Evolutionary conservation across 2,888 invertebrate genomes (phyloP), one percentile per base, ranked within the genome.

Genomic region (Mongoloraphidia duomilia): DNA sequence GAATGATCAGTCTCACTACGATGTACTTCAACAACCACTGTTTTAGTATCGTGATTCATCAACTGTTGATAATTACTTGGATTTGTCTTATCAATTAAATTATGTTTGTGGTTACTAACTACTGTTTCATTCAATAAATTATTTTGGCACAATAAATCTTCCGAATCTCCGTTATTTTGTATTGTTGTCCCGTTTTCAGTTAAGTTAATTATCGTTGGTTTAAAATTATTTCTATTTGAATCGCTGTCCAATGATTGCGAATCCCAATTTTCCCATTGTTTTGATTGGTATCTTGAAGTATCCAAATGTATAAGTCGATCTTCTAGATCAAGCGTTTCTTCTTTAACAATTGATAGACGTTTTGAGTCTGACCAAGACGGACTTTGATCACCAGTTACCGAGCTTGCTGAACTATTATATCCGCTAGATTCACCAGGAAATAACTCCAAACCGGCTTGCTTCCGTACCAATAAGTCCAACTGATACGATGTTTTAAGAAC

Each of bases 351-450:
- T 2, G 84, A 84, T 36, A 85, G 69, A 1, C 84, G 69, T 57
- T 81, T 76, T 3, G 74, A 71, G 52, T 82, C 73, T 1, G 79
- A 78, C 61, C 82, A 82, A 40, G 82, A 80, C 10, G 74, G 76
- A 60, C 79, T 81, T 55, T 82, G 76, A 60, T 86, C 87, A 5
- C 79, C 80, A 1, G 85, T 85, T 2, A 85, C 81, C 33, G 84
- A 84, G 53, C 85, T 85, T n/a, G 85, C 84, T 0, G 85, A 86
- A 60, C 85, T 85, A 61, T 87, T 86, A 69, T 87, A 87, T 8
- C 87, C 87, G 49, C 84, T 85, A 44, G 85, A 85, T 66, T 86
- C 86, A 9, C 84, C 84, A 0, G 86, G 84, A 59, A 86, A 85
- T 39, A 87, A 69, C 63, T 87, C 86, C 9, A 81, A 75, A 41